Conservation (phyloP, 2,113 vertebrate genomes). For the Tichodroma muraria region DNA sequence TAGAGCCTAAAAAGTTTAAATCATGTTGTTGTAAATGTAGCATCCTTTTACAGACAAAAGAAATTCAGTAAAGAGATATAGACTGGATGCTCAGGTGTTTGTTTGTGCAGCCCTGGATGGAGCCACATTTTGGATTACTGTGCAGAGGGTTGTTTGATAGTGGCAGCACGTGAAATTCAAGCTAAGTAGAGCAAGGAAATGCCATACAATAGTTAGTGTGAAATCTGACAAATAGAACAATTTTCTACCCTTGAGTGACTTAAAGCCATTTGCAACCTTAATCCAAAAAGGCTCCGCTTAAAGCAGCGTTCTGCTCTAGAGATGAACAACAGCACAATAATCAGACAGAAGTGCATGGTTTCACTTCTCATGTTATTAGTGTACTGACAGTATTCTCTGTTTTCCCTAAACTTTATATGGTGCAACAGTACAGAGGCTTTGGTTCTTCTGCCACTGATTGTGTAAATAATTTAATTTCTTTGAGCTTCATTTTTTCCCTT, state of each 20-base stretch:
- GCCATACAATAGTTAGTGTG: neutral
- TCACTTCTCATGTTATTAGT: neutral
- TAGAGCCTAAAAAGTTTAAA: neutral
- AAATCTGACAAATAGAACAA: constrained; percentile 12
- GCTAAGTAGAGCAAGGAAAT: constrained; percentile 3
- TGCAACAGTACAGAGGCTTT: neutral
- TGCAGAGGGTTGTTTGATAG: neutral
- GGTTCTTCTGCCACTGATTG: neutral
- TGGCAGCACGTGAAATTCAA: neutral
- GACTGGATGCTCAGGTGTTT: neutral
- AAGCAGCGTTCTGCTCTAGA: neutral
- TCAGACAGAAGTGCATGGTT: neutral
- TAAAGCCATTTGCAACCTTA: constrained; percentile 12
- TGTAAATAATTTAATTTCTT: neutral
- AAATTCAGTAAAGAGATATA: neutral
- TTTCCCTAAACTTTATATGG: neutral
- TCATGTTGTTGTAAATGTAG: neutral
- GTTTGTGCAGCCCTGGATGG: neutral
- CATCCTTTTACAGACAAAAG: neutral
- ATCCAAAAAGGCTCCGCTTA: neutral
- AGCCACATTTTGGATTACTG: neutral
- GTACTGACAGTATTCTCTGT: neutral
- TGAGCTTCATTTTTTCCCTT: neutral
- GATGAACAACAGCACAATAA: neutral
- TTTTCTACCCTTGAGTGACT: neutral